Evolutionary conservation across 2,797 vertebrate genomes (phyloP).

Genomic region (Trematomus bernacchii): DNA sequence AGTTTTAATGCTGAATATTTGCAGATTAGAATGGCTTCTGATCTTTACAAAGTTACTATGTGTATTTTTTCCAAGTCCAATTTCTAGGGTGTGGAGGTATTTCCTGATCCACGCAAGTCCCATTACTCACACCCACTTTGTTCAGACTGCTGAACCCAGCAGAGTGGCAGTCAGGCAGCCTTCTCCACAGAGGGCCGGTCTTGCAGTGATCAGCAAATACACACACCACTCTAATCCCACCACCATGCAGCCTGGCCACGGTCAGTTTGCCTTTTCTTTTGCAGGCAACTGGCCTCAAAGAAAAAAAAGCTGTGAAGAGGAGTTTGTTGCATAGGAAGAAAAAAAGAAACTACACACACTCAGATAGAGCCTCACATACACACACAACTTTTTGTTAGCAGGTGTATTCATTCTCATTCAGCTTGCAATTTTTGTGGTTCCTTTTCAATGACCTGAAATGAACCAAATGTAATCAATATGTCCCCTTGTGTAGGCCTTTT

Average conservation of each 20-base stretch:
- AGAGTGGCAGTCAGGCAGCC: conserved; percentile 75
- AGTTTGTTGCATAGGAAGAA: conserved; percentile 52
- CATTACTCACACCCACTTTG: conserved; percentile 74
- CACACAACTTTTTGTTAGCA: conserved; percentile 30
- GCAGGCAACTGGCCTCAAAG: conserved; percentile 54
- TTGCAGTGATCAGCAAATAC: conserved; percentile 85
- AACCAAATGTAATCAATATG: conserved; percentile 11
- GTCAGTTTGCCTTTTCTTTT: conserved; percentile 56
- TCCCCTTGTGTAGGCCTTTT: background rate
- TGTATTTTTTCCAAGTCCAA: conserved; percentile 25
- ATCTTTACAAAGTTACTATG: background rate
- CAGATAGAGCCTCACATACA: too few relatives aligned
- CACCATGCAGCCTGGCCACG: conserved; percentile 61
- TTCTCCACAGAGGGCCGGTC: conserved; percentile 72
- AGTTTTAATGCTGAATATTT: background rate
- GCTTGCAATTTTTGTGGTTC: conserved; percentile 19
- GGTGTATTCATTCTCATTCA: conserved; percentile 15
- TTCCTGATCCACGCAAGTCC: conserved; percentile 66
- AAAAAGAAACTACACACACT: too few relatives aligned
- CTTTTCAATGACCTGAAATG: conserved; percentile 16
- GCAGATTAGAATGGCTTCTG: background rate
- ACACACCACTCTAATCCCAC: conserved; percentile 81
- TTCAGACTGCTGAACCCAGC: conserved; percentile 86
- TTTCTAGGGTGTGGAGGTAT: conserved; percentile 47
- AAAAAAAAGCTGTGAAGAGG: conserved; percentile 51